phyloP scores from a whole-genome alignment of 2,113 vertebrate species.

The Callocephalon fimbriatum region DNA sequence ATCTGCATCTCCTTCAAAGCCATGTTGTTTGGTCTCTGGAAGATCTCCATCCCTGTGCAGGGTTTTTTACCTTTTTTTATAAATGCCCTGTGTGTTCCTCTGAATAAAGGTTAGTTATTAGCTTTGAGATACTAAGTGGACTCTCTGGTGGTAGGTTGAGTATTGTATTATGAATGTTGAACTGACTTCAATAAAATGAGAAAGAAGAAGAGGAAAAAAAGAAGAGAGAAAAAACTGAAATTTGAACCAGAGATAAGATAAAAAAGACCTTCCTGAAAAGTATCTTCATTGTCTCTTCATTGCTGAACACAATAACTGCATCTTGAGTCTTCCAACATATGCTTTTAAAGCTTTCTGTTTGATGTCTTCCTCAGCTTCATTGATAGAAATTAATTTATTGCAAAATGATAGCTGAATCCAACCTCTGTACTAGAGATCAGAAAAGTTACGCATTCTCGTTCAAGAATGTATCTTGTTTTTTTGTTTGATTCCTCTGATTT shows the following conservation, averaged over 20 bases:
- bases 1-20: neutral
- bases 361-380: conserved; percentile 1
- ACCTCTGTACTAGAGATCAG: neutral
- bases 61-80: neutral
- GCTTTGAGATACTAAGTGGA: neutral
- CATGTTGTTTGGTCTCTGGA: neutral
- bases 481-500: neutral
- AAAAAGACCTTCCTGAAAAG: conserved; percentile 3
- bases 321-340: neutral
- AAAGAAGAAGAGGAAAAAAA: neutral
- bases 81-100: neutral
- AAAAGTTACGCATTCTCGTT: neutral
- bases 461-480: neutral
- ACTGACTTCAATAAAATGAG: neutral
- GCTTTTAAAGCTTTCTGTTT: conserved; percentile 38
- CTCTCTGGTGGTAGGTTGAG: neutral
- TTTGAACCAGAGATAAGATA: neutral
- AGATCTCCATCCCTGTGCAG: neutral
- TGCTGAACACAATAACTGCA: neutral
- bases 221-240: neutral
- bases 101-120: neutral
- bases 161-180: neutral
- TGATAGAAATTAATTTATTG: neutral
- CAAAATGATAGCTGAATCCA: neutral
- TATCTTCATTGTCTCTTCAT: neutral